Evolutionary conservation across 1,140 invertebrate species (phyloP).

Genomic region (Magallana gigas): DNA sequence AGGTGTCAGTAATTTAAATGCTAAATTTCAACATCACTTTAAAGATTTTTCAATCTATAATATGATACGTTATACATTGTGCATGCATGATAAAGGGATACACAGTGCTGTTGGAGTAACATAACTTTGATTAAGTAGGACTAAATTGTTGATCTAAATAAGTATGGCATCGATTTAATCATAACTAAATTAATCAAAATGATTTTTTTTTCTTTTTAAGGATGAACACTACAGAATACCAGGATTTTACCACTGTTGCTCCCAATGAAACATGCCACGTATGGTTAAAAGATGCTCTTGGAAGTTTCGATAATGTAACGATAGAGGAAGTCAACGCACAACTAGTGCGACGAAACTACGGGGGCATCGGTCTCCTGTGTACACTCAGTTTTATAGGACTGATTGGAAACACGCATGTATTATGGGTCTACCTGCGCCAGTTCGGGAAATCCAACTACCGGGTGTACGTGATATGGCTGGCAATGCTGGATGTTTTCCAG

Average conservation of each 20-base stretch:
- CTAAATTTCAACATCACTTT: too few species aligned
- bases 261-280: conserved; percentile 46
- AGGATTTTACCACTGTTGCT: neutral
- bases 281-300: conserved; percentile 48
- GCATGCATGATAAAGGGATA: too few species aligned
- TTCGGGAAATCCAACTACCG: conserved; percentile 56
- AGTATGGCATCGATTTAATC: neutral
- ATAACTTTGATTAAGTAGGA: neutral
- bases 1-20: too few species aligned
- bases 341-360: conserved; percentile 51
- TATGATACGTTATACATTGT: too few species aligned
- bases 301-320: conserved; percentile 39
- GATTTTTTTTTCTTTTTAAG: neutral
- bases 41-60: too few species aligned
- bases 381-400: conserved; percentile 42
- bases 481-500: conserved; percentile 64
- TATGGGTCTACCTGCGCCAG: conserved; percentile 48
- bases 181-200: neutral
- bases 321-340: conserved; percentile 50
- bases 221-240: conserved; percentile 1
- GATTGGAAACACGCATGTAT: conserved; percentile 53
- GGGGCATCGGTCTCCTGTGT: conserved; percentile 49
- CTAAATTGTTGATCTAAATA: neutral
- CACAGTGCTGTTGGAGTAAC: neutral
- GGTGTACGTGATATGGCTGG: conserved; percentile 61